A percentile compares a stretch with the other conserved stretches of the same genome.
phyloP scores from a whole-genome alignment of 2,113 vertebrate species.

The Bubo scandiacus region DNA sequence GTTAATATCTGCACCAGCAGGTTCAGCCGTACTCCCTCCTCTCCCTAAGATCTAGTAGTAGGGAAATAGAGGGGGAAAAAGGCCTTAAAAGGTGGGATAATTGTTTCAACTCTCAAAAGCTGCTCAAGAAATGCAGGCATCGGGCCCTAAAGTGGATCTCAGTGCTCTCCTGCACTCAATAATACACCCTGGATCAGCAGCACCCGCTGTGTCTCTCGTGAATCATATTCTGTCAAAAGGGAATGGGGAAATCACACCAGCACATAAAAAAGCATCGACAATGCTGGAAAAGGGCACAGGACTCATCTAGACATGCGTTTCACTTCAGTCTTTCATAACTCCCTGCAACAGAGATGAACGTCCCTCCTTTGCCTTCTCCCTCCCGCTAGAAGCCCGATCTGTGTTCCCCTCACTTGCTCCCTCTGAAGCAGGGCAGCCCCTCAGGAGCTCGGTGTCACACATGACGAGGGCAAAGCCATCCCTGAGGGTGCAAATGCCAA shows the following conservation, averaged over 20 bases:
- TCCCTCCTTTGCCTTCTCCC: not conserved
- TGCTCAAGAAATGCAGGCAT: not conserved
- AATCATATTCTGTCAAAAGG: not conserved
- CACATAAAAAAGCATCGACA: not conserved
- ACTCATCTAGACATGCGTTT: rapidly evolving
- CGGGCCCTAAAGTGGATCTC: rapidly evolving
- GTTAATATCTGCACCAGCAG: not conserved
- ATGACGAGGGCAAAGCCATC: not conserved
- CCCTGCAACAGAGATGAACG: not conserved
- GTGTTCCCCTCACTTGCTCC: rapidly evolving
- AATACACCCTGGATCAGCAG: rapidly evolving
- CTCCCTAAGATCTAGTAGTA: not conserved
- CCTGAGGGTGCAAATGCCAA: not conserved
- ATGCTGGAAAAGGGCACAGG: rapidly evolving
- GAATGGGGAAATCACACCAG: rapidly evolving
- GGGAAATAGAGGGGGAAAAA: not conserved
- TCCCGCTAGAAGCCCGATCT: rapidly evolving
- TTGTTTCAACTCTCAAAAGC: not conserved
- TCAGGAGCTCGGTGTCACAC: not conserved
- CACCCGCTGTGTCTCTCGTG: rapidly evolving
- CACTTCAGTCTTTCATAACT: not conserved
- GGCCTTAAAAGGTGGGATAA: not conserved
- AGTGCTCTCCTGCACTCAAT: not conserved
- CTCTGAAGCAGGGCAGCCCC: not conserved
- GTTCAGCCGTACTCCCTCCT: not conserved